Evolutionary conservation across 2,113 vertebrate genomes (phyloP).

Genomic region (Paradoxurus hermaphroditus): DNA sequence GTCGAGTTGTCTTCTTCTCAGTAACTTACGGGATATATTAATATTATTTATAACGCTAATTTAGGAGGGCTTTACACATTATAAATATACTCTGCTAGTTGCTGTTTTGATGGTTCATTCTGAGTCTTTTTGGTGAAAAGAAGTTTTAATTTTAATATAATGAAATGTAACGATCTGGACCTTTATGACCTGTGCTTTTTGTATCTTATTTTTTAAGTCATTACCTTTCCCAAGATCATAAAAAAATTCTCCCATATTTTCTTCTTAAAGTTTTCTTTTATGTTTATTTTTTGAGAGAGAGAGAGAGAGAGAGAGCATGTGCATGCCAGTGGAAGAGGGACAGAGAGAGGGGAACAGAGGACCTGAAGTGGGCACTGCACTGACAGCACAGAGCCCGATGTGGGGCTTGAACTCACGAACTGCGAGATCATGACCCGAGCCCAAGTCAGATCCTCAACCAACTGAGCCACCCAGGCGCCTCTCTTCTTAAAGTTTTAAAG

Average conservation of each 20-base stretch:
- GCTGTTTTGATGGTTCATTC: not conserved
- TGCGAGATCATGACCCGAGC: not conserved
- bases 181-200: not conserved
- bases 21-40: not conserved
- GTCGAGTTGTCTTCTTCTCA: not conserved
- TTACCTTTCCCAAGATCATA: not conserved
- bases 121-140: not conserved
- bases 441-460: not conserved
- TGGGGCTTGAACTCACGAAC: not conserved
- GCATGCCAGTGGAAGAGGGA: not conserved
- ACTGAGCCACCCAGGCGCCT: not conserved
- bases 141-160: constrained; percentile 13
- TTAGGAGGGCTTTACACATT: not conserved
- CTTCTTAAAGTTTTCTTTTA: not conserved
- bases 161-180: not conserved
- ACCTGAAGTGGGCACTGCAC: not conserved
- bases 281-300: not conserved
- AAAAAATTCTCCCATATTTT: not conserved
- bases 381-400: not conserved
- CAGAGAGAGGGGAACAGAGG: not conserved
- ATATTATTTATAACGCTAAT: not conserved
- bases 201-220: not conserved
- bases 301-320: not conserved
- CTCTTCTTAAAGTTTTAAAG: not conserved
- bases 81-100: not conserved